Conservation (phyloP, 2,113 vertebrate genomes). For the Climacteris rufus region DNA sequence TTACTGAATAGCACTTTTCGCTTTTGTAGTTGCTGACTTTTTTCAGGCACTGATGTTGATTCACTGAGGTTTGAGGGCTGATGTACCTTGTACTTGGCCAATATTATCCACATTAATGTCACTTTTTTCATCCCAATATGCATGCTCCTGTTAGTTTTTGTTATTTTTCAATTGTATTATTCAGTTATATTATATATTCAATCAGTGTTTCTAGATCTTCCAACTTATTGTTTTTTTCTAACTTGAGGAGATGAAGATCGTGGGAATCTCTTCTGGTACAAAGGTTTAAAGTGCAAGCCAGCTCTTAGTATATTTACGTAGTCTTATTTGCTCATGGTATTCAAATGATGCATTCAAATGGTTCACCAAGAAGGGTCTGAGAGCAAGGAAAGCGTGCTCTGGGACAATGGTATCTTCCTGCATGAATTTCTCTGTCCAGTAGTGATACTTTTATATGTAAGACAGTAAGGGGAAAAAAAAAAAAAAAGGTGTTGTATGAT, state of each 20-base stretch:
- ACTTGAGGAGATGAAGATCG: not conserved
- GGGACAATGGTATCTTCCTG: not conserved
- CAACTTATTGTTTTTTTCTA: not conserved
- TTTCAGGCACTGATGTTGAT: not conserved
- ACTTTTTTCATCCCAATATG: not conserved
- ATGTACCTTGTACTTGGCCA: not conserved
- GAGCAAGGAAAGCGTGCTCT: not conserved
- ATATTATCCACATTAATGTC: not conserved
- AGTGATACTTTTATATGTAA: not conserved
- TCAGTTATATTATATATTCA: not conserved
- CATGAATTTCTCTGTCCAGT: not conserved
- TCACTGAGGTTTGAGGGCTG: not conserved
- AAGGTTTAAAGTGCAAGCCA: not conserved
- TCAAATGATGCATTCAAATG: not conserved
- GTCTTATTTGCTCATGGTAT: not conserved
- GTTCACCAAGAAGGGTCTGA: not conserved
- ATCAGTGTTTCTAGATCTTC: not conserved
- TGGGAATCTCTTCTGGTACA: not conserved
- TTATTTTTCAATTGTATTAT: not conserved
- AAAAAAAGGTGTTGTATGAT: not conserved
- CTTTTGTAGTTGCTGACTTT: not conserved
- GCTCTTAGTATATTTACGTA: not conserved
- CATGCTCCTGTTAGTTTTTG: not conserved
- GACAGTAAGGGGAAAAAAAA: not conserved
- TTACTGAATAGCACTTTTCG: not conserved